These are phyloP conservation scores for Stichodactyla mertensii DNA, from an alignment of 64 coral and sea anemone species.

Conservation along the genomic window DNA sequence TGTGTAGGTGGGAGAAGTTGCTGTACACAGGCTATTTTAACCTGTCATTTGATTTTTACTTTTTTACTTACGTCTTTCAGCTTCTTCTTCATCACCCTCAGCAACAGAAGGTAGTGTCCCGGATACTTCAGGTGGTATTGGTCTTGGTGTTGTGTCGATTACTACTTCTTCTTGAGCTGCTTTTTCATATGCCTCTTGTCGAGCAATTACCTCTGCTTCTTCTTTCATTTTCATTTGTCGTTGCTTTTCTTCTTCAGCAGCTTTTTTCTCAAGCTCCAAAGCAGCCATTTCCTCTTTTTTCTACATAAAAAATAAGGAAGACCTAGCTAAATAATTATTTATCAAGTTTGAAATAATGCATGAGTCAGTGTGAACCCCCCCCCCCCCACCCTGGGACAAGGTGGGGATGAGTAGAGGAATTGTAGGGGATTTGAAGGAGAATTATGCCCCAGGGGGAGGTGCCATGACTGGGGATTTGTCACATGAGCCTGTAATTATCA, in stretches of 20 bases:
- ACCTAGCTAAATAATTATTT: background rate
- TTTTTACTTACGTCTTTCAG: constrained; percentile 30
- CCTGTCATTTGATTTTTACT: no score
- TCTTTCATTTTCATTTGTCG: constrained; percentile 69
- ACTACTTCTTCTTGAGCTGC: constrained; percentile 64
- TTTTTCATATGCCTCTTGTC: constrained; percentile 81
- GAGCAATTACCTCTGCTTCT: constrained; percentile 78
- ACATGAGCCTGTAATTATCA: no score
- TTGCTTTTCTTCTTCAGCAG: constrained; percentile 49
- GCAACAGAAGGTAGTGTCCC: constrained; percentile 72
- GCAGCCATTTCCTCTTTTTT: constrained; percentile 67
- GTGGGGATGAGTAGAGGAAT: no score
- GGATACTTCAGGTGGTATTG: constrained; percentile 86
- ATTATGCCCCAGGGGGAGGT: no score
- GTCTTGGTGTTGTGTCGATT: constrained; percentile 62
- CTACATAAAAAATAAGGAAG: constrained; percentile 28
- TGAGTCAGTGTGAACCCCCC: no score
- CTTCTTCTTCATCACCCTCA: constrained; percentile 78
- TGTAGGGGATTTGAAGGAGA: no score
- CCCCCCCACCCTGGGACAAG: no score
- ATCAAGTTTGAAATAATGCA: no score
- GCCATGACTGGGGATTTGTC: no score
- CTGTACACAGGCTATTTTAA: background rate
- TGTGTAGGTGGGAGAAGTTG: no score
- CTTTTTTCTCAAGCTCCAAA: constrained; percentile 62